Evolutionary conservation across 2,113 vertebrate species (phyloP), one percentile per base, ranked within the genome.

Genomic region (Myodes glareolus): DNA sequence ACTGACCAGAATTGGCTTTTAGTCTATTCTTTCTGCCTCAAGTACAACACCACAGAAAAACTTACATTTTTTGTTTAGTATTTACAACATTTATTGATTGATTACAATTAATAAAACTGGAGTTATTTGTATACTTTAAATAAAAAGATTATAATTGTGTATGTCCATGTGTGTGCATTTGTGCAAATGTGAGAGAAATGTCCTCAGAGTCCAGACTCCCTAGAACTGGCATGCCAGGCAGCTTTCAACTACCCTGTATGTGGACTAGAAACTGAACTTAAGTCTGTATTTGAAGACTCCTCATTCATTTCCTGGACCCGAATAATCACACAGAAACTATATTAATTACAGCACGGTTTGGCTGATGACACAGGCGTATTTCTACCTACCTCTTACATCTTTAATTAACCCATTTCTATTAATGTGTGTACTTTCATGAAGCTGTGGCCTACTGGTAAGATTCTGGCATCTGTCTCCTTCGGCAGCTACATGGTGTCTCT

Each of bases 281-380:
- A 1, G 33, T 84, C 55, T 58, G 58, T 58, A 58, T 58, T 58
- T 1, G 6, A 19, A 58, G 55, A 58, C 58, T 58, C 58, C 58
- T 58, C 58, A 58, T 58, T 58, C 19, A 0, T 21, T 58, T 21
- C 19, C 58, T 1, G 0, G 58, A 58, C 19, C 58, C 19, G 0
- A 21, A 58, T 58, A 58, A 58, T 58, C 58, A 58, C 58, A 58
- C 58, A 58, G 58, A 58, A 58, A 58, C 58, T 58, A 58, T 58
- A 58, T 58, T 21, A 58, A 58, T 58, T 58, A 21, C 7, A 58
- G 7, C 58, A 58, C 55, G 21, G 19, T 23, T 58, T 21, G 58
- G 19, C 58, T 58, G 58, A 58, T 58, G 58, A 58, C 19, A 21
- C 6, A 58, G 6, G 58, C 6, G 0, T 58, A 58, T 58, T 58